phyloP scores from a whole-genome alignment of 1,140 invertebrate genomes.

The Eulimnadia texana region DNA sequence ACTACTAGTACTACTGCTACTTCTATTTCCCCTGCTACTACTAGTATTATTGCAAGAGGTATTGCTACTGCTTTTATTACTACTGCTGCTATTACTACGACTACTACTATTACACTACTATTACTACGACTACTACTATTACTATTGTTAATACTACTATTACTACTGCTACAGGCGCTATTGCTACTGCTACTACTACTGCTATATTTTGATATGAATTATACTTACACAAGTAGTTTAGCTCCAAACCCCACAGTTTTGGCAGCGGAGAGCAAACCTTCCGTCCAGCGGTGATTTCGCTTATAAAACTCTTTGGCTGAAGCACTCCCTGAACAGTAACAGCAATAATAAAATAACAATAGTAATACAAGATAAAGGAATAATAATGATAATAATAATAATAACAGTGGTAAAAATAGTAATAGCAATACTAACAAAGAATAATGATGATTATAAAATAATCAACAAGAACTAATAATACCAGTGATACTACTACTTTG shows the following conservation, averaged over 20 bases:
- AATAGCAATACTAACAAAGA: not conserved
- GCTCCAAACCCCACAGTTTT: constrained; percentile 93
- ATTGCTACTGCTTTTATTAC: too few species aligned
- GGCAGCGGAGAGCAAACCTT: constrained; percentile 93
- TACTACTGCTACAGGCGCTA: too few species aligned
- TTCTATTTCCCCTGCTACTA: not conserved
- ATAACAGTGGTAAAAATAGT: constrained; percentile 12
- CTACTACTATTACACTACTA: too few species aligned
- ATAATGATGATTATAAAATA: not conserved
- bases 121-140: too few species aligned
- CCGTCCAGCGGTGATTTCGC: constrained; percentile 95
- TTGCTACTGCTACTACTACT: too few species aligned
- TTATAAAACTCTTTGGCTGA: constrained; percentile 91
- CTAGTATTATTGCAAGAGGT: not conserved
- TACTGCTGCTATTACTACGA: too few species aligned
- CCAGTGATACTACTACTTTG: constrained; percentile 7
- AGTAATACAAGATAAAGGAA: constrained; percentile 11
- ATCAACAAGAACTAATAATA: too few species aligned
- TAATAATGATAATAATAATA: not conserved
- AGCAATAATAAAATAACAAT: not conserved
- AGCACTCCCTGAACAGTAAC: constrained; percentile 45
- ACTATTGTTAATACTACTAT: too few species aligned
- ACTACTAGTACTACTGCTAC: too few species aligned
- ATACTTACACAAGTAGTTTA: constrained; percentile 68
- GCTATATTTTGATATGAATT: too few species aligned